phyloP scores from a whole-genome alignment of 2,888 invertebrate species.

The Calliopum simillimum region DNA sequence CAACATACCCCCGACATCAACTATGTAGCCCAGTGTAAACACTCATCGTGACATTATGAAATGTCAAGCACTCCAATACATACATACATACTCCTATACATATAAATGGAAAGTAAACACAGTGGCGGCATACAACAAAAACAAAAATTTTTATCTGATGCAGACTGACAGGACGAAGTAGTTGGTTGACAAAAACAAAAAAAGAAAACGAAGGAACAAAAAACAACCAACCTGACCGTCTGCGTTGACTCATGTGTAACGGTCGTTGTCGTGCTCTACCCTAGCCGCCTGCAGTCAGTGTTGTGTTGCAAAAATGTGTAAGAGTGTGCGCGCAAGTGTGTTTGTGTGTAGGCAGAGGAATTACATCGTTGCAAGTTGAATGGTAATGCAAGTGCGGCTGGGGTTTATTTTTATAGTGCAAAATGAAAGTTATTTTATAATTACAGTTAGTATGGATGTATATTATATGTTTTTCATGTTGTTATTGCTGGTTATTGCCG shows the following conservation, averaged over 20 bases:
- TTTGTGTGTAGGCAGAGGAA: too few species aligned
- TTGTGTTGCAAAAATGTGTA: too few species aligned
- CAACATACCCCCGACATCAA: not conserved
- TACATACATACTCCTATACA: not conserved
- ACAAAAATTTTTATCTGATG: conserved; percentile 27
- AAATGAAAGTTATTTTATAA: conserved; percentile 24
- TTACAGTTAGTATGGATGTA: not conserved
- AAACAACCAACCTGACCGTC: too few species aligned
- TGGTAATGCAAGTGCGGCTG: too few species aligned
- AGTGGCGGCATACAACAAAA: not conserved
- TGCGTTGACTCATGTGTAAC: too few species aligned
- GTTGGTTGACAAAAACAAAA: too few species aligned
- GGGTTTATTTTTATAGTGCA: not conserved
- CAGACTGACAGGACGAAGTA: conserved; percentile 30
- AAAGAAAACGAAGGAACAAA: too few species aligned
- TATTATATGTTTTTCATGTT: not conserved
- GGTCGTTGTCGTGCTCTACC: too few species aligned
- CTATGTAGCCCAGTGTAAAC: too few species aligned
- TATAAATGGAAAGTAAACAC: not conserved
- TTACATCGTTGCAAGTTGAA: too few species aligned
- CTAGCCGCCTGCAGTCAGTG: too few species aligned
- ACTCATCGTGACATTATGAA: conserved; percentile 16
- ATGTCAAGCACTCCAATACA: conserved; percentile 24
- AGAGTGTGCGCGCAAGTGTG: too few species aligned
- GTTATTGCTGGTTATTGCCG: not conserved